These are phyloP conservation scores for Deilephila elpenor DNA, from an alignment of 2,888 invertebrate genomes.

Conservation along the genomic window DNA sequence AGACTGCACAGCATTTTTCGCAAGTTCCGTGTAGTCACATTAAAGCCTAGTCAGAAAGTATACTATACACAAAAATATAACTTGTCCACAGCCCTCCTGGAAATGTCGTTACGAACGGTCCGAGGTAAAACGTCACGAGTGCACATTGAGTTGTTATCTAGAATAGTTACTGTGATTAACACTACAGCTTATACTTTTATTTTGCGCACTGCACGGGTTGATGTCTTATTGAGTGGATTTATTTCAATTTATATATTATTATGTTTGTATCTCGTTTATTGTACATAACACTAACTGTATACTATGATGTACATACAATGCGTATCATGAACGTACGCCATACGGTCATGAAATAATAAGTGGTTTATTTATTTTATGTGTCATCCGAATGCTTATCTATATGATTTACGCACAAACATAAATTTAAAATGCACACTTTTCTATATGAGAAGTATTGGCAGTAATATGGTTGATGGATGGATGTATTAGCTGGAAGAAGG, in stretches of 20 bases:
- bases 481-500: not conserved
- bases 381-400: not conserved
- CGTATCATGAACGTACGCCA: not conserved
- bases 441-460: not conserved
- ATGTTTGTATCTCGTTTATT: constrained; percentile 3
- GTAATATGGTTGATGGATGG: not conserved
- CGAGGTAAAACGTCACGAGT: constrained; percentile 64
- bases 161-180: constrained; percentile 16
- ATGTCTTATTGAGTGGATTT: constrained; percentile 26
- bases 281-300: not conserved
- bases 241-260: constrained; percentile 31
- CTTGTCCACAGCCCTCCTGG: constrained; percentile 67
- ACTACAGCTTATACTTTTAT: constrained; percentile 32
- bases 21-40: not conserved
- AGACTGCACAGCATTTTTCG: not conserved
- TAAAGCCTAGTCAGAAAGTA: not conserved
- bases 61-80: constrained; percentile 24
- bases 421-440: not conserved
- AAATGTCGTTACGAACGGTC: constrained; percentile 67
- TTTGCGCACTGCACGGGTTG: constrained; percentile 35
- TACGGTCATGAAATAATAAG: not conserved
- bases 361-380: not conserved
- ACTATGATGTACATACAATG: not conserved
- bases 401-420: not conserved
- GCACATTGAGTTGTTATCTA: constrained; percentile 3